A percentile compares a stretch with the other conserved stretches of the same genome.
Evolutionary conservation across 2,888 invertebrate genomes (phyloP).

Genomic region (Neria commutata): DNA sequence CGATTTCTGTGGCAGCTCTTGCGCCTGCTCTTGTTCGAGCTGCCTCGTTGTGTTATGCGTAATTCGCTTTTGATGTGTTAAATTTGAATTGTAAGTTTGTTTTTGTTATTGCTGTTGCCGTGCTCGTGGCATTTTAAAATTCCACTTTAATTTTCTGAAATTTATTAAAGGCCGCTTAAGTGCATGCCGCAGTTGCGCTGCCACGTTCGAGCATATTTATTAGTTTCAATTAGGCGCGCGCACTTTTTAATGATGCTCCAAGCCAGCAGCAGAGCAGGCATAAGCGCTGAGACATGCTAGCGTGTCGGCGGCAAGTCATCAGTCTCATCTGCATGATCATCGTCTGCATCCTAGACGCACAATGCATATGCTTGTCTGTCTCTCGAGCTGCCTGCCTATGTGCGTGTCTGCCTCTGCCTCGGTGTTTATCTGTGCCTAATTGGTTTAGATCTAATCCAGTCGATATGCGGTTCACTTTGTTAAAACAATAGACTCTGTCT

Average conservation of each 20-base stretch:
- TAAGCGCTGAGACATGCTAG: background rate
- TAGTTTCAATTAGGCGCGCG: conserved; percentile 24
- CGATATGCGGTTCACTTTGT: background rate
- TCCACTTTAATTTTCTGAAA: conserved; percentile 3
- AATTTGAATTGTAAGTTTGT: background rate
- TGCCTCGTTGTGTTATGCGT: background rate
- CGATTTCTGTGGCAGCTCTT: too few species aligned
- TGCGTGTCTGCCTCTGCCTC: background rate
- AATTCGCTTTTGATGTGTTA: background rate
- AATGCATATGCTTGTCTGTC: background rate
- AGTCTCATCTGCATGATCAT: background rate
- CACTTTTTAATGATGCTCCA: background rate
- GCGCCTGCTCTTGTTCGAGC: too few species aligned
- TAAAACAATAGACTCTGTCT: conserved; percentile 17
- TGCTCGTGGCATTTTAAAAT: background rate
- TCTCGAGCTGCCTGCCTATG: conserved; percentile 1
- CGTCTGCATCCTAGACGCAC: background rate
- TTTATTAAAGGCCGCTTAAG: conserved; percentile 21
- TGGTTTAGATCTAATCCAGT: conserved; percentile 50
- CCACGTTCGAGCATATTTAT: conserved; percentile 18
- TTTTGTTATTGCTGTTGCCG: background rate
- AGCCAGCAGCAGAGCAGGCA: background rate
- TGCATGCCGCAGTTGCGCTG: conserved; percentile 8
- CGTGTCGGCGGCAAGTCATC: conserved; percentile 6
- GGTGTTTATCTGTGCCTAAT: conserved; percentile 46